Percentiles rank a stretch among this genome's conserved stretches.
Conservation (phyloP, 2,113 vertebrate species). For the Menura novaehollandiae region DNA sequence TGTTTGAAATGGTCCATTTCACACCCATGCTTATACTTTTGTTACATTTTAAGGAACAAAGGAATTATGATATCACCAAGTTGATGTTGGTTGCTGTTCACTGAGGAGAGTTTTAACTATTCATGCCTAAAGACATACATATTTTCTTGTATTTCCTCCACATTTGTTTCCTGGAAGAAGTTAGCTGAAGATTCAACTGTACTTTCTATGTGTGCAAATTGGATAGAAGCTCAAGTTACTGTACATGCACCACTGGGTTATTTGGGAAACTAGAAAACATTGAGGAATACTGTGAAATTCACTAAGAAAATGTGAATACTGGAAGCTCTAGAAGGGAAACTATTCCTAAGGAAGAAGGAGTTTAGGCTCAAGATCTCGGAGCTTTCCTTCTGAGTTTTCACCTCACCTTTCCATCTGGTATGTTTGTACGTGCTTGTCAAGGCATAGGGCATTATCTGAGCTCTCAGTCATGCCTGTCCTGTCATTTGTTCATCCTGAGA, state of each 20-base stretch:
- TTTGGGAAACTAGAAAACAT: neutral
- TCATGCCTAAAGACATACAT: neutral
- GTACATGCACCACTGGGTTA: accelerated
- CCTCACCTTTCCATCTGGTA: neutral
- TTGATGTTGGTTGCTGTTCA: neutral
- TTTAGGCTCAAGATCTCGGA: neutral
- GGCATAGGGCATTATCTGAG: neutral
- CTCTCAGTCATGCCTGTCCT: neutral
- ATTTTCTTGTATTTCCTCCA: neutral
- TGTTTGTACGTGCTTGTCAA: neutral
- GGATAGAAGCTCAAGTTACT: neutral
- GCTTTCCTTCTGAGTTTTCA: neutral
- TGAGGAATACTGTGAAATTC: neutral
- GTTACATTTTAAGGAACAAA: neutral
- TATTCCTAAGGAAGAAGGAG: neutral
- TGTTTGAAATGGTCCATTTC: neutral
- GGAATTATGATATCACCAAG: neutral
- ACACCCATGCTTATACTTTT: neutral
- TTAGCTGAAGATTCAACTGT: neutral
- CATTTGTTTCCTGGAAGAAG: neutral
- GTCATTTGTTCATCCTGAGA: neutral
- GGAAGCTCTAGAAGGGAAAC: neutral
- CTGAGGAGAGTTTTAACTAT: neutral
- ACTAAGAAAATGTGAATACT: neutral
- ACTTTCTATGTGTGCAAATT: neutral